A percentile compares a stretch with the other conserved stretches of the same genome.
Conservation (phyloP, 2,888 invertebrate species). For the Perizoma flavofasciatum region DNA sequence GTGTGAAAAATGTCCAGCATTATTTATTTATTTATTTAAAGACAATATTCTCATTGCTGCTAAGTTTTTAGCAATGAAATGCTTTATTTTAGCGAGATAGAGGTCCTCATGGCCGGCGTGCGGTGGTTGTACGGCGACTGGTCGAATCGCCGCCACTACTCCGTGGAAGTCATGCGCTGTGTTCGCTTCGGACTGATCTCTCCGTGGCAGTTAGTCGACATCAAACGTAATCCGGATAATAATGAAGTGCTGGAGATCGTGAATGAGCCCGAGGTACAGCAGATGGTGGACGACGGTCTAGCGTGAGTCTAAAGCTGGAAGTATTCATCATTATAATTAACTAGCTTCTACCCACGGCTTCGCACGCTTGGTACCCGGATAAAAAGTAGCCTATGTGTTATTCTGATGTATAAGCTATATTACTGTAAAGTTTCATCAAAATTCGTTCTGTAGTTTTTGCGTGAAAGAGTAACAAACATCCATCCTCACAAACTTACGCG, state of each 20-base stretch:
- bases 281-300: constrained; percentile 91
- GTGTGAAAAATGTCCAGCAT: too few species aligned
- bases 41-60: too few species aligned
- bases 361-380: too few species aligned
- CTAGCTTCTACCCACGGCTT: too few species aligned
- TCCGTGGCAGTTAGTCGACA: constrained; percentile 91
- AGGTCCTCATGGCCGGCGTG: constrained; percentile 91
- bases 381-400: too few species aligned
- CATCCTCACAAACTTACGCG: too few species aligned
- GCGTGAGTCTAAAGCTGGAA: constrained; percentile 81
- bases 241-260: constrained; percentile 88
- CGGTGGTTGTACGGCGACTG: constrained; percentile 91
- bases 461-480: too few species aligned
- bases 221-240: constrained; percentile 89
- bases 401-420: too few species aligned
- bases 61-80: neutral
- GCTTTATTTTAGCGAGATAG: constrained; percentile 83
- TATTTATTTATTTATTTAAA: too few species aligned
- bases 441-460: too few species aligned
- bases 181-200: constrained; percentile 91
- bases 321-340: too few species aligned
- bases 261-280: constrained; percentile 86
- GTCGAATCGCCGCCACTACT: constrained; percentile 82
- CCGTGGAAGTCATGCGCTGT: constrained; percentile 86
- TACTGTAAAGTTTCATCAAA: too few species aligned